These are phyloP conservation scores for Nyctalus aviator DNA, from an alignment of 2,797 vertebrate genomes.

Conservation along the genomic window DNA sequence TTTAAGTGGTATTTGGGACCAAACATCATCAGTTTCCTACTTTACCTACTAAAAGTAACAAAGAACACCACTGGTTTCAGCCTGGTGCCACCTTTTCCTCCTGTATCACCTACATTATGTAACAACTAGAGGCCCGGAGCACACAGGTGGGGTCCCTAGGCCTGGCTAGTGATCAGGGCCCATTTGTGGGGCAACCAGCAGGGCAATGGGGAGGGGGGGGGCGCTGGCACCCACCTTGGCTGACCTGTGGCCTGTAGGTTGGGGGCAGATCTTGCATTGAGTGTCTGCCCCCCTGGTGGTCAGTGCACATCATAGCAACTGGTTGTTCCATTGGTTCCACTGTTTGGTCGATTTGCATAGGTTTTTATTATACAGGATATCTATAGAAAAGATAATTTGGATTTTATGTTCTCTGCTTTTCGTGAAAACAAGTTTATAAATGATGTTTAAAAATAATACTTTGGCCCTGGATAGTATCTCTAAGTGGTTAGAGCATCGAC, in stretches of 20 bases:
- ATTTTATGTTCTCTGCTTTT: not conserved
- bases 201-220: too few species aligned
- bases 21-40: not conserved
- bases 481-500: too few species aligned
- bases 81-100: not conserved
- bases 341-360: too few species aligned
- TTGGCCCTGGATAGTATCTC: not conserved
- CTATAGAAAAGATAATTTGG: not conserved
- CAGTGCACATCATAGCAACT: too few species aligned
- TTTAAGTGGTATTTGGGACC: not conserved
- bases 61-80: not conserved
- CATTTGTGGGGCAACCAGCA: too few species aligned
- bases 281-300: too few species aligned
- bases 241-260: too few species aligned
- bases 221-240: too few species aligned
- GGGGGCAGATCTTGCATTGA: too few species aligned
- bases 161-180: too few species aligned
- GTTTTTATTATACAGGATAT: not conserved
- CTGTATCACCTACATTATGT: not conserved
- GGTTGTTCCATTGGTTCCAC: too few species aligned
- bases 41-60: not conserved
- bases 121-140: not conserved
- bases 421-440: slow-evolving; percentile 24
- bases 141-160: too few species aligned
- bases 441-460: not conserved